A percentile compares a stretch with the other conserved stretches of the same genome.
Evolutionary conservation across 2,113 vertebrate species (phyloP).

Genomic region (Collichthys lucidus): DNA sequence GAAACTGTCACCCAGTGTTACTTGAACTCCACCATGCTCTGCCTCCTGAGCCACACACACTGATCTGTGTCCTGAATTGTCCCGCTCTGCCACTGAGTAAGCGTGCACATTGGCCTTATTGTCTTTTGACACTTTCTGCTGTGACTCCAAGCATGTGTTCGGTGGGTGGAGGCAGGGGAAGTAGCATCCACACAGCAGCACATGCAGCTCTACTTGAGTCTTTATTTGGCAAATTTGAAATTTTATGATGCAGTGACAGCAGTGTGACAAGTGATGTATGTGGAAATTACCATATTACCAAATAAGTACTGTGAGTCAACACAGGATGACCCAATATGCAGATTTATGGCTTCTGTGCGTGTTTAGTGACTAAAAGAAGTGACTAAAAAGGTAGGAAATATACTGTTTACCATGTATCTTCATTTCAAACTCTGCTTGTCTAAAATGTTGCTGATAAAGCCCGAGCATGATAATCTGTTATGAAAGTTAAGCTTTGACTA

Average conservation of each 20-base stretch:
- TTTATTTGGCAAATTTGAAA: constrained; percentile 2
- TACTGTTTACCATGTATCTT: not conserved
- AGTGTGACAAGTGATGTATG: not conserved
- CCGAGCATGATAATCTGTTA: not conserved
- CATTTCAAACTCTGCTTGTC: not conserved
- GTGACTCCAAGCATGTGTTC: constrained; percentile 51
- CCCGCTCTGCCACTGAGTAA: constrained; percentile 21
- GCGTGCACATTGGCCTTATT: constrained; percentile 65
- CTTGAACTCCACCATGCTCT: constrained; percentile 6
- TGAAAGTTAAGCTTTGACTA: no score
- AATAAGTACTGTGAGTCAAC: not conserved
- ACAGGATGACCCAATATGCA: not conserved
- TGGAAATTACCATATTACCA: constrained; percentile 18
- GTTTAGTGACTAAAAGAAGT: constrained; percentile 11
- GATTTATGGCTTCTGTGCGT: constrained; percentile 2
- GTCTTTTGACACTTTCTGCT: constrained; percentile 51
- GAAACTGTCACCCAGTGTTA: not conserved
- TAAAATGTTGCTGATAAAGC: no score
- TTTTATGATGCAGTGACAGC: not conserved
- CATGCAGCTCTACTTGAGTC: not conserved
- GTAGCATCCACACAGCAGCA: not conserved
- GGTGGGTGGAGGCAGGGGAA: constrained; percentile 36
- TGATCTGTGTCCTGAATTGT: constrained; percentile 51
- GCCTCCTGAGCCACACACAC: not conserved
- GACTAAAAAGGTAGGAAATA: not conserved